A percentile compares a stretch with the other conserved stretches of the same genome.
phyloP scores from a whole-genome alignment of 2,888 invertebrate species.

The Eulithis prunata region DNA sequence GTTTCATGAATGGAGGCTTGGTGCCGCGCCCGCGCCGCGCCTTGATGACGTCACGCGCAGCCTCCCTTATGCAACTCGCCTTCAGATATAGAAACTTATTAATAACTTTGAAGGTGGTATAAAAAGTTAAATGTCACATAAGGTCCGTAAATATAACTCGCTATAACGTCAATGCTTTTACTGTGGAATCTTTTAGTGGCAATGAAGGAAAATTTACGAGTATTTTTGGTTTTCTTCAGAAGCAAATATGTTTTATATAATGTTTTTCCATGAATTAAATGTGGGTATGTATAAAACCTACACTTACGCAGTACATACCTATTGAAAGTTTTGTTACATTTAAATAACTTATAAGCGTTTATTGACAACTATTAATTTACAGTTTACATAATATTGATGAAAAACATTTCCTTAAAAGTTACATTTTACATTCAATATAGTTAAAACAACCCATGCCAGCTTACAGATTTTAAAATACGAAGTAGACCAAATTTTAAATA shows the following conservation, averaged over 20 bases:
- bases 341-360: no score
- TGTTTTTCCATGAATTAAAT: no score
- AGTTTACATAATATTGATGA: background rate
- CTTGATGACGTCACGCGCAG: conserved; percentile 72
- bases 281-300: no score
- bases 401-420: background rate
- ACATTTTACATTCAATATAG: no score
- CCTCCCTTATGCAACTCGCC: conserved; percentile 72
- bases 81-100: conserved; percentile 65
- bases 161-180: conserved; percentile 14
- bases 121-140: conserved; percentile 35
- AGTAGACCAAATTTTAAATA: no score
- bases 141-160: conserved; percentile 14
- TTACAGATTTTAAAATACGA: no score
- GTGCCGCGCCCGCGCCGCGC: conserved; percentile 77
- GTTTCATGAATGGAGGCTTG: conserved; percentile 71
- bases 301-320: no score
- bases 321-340: no score
- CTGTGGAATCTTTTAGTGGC: background rate
- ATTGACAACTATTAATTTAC: no score
- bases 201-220: background rate
- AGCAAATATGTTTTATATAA: background rate
- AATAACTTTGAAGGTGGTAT: conserved; percentile 59
- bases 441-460: no score
- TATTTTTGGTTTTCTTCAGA: background rate